Evolutionary conservation across 1,140 invertebrate species (phyloP).

Genomic region (Ephestia elutella): DNA sequence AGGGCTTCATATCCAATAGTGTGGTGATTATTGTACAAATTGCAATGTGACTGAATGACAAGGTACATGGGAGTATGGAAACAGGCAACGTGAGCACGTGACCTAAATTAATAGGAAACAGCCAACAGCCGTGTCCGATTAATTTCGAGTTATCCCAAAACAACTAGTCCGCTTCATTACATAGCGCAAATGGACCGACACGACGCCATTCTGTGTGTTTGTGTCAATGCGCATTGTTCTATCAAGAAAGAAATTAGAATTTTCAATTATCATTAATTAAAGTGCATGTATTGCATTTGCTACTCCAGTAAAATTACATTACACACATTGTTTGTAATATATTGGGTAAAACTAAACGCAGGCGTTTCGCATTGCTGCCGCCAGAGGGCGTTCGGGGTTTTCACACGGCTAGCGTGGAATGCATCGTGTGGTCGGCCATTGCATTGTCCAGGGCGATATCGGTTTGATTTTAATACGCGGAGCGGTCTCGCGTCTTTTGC

Average conservation of each 20-base stretch:
- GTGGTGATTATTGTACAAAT: slow-evolving; percentile 21
- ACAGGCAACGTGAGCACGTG: slow-evolving; percentile 22
- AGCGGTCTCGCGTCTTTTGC: too few relatives aligned
- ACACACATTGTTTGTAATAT: too few relatives aligned
- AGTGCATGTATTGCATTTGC: too few relatives aligned
- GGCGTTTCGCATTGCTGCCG: too few relatives aligned
- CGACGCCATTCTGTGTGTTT: background rate
- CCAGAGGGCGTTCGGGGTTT: too few relatives aligned
- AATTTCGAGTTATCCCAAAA: background rate
- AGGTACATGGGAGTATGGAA: background rate
- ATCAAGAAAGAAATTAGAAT: background rate
- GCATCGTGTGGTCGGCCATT: too few relatives aligned
- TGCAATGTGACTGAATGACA: background rate
- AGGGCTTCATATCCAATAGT: slow-evolving; percentile 6
- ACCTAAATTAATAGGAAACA: slow-evolving; percentile 41
- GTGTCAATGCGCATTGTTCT: background rate
- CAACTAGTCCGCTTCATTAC: background rate
- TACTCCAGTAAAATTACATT: too few relatives aligned
- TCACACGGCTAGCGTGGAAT: too few relatives aligned
- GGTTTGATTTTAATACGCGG: too few relatives aligned
- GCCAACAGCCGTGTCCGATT: slow-evolving; percentile 26
- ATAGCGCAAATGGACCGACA: background rate
- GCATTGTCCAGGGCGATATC: too few relatives aligned
- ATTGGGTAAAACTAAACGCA: too few relatives aligned
- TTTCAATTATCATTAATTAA: background rate